These are phyloP conservation scores for Lagopus leucura DNA, from an alignment of 2,113 vertebrate genomes.

Conservation along the genomic window DNA sequence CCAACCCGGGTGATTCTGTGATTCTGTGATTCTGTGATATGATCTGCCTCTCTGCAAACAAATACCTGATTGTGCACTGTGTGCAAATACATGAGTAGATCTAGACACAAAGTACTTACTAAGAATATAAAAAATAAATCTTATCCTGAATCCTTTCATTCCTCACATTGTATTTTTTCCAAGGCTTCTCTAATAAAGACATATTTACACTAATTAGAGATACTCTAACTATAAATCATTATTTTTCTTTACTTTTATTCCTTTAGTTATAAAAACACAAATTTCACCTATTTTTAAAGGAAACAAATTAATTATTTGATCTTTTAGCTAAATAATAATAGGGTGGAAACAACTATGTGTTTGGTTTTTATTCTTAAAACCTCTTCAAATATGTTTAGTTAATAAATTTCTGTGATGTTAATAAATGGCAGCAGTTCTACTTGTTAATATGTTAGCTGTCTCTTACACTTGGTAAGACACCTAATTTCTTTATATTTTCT, in stretches of 20 bases:
- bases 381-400: not conserved
- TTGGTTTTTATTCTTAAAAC: not conserved
- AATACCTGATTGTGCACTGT: not conserved
- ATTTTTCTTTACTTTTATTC: not conserved
- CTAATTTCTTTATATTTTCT: not conserved
- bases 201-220: not conserved
- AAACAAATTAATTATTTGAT: not conserved
- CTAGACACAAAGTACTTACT: not conserved
- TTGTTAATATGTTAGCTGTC: not conserved
- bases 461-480: not conserved
- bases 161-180: not conserved
- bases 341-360: not conserved
- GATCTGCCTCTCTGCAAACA: not conserved
- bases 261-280: not conserved
- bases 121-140: not conserved
- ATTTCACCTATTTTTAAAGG: not conserved
- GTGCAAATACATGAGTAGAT: not conserved
- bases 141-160: not conserved
- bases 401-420: not conserved
- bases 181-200: not conserved
- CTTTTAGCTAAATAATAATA: not conserved
- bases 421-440: not conserved
- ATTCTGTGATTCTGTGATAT: too few relatives aligned
- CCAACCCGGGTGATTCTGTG: too few relatives aligned
- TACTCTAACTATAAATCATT: not conserved